phyloP scores from a whole-genome alignment of 2,113 vertebrate genomes.

The Melospiza georgiana region DNA sequence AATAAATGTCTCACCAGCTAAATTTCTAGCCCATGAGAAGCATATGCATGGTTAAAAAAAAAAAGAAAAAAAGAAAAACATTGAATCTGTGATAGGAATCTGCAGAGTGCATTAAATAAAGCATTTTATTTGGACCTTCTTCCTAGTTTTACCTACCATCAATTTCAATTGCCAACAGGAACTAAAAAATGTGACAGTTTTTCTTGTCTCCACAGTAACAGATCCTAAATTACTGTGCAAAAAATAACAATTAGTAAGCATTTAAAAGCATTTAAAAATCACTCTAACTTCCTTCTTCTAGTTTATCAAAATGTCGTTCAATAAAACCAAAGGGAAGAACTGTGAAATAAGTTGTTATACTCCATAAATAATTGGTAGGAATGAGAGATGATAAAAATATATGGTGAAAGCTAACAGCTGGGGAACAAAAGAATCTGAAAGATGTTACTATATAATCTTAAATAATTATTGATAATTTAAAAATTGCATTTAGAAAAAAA shows the following conservation, averaged over 20 bases:
- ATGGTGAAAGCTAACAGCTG: background rate
- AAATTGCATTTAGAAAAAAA: background rate
- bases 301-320: background rate
- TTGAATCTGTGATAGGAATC: background rate
- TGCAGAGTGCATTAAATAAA: background rate
- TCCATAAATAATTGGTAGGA: background rate
- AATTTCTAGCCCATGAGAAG: background rate
- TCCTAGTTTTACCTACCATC: background rate
- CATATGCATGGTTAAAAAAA: fast-evolving
- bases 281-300: background rate
- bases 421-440: background rate
- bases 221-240: background rate
- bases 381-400: background rate
- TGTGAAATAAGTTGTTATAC: background rate
- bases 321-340: background rate
- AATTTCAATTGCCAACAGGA: background rate
- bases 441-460: background rate
- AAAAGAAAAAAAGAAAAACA: background rate
- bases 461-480: background rate
- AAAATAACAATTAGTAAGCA: background rate
- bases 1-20: background rate
- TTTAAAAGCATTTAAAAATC: background rate
- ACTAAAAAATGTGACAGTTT: background rate
- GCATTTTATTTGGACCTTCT: background rate
- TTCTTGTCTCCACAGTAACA: background rate